Evolutionary conservation across 2,888 invertebrate genomes (phyloP), one percentile per base, ranked within the genome.

Genomic region (Cordylochernes scorpioides): DNA sequence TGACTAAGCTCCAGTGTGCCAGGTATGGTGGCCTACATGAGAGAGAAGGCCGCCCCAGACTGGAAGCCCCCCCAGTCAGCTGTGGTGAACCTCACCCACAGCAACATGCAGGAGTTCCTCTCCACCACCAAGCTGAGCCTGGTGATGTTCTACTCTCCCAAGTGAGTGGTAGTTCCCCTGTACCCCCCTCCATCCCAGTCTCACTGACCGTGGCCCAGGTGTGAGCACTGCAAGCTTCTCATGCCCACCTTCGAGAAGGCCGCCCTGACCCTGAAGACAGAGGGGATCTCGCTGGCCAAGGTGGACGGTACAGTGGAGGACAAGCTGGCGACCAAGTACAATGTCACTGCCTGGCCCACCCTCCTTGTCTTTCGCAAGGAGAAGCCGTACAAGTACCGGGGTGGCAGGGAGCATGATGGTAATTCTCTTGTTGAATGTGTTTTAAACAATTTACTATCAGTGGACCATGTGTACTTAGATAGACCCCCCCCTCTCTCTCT

Each of bases 91-190:
- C 46, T 64, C 24, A 57, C 57, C 32, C 44, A 35, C 39, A 52
- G 53, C 15, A 61, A 57, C 42, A 63, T 63, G 46, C 53, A 57
- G 27, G 47, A 50, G 2, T 49, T 49, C 32, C 44, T 60, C 15
- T 42, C 46, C 3, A 43, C 49, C 12, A 48, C 55, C 29, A 51
- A 54, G 10, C 44, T 55, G 10, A 51, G 58, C 3, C 48, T 64
- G 10, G 59, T 63, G 5, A 58, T 61, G 39, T 63, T 64, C 44
- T 63, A 62, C 47, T 60, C 62, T 15, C 61, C 61, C n/a, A 62
- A 61, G 58, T 59, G 40, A 43, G 45, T 41, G 44, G 16, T 46
- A 46, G 16, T 27, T 8, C 9, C 13, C 3, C 15, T 25, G 13
- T 14, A 3, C 3, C 15, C 9, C 9, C 9, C 15, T 25, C 15